Conservation (phyloP, 2,113 vertebrate genomes). For the Montifringilla adamsi region DNA sequence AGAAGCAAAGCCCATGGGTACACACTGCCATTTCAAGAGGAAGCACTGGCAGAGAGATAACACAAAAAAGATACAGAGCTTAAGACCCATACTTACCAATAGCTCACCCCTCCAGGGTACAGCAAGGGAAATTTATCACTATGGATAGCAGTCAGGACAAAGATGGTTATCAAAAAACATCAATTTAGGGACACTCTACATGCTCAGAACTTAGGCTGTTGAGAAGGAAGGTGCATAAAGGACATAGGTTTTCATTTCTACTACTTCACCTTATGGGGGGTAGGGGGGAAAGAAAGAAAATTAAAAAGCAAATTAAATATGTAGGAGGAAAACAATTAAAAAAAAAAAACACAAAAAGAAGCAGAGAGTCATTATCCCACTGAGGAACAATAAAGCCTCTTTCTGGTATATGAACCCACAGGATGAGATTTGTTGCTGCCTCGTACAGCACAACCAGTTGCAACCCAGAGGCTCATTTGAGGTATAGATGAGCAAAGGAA, state of each 20-base stretch:
- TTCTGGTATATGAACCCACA: neutral
- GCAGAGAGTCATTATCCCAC: neutral
- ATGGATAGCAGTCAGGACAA: neutral
- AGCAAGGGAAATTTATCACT: neutral
- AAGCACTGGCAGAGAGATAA: neutral
- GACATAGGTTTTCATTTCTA: neutral
- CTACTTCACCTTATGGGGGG: no score
- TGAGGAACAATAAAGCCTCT: neutral
- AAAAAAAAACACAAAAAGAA: neutral
- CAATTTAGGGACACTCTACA: neutral
- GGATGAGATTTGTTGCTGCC: neutral
- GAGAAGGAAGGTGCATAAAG: neutral
- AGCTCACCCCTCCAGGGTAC: neutral
- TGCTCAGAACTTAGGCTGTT: neutral
- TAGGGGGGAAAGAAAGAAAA: neutral
- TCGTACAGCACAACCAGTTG: neutral
- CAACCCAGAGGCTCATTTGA: neutral
- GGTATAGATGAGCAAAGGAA: neutral
- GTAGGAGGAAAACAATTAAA: accelerated
- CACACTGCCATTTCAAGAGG: neutral
- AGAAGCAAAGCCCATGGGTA: neutral
- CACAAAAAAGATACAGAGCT: neutral
- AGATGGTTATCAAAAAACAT: neutral
- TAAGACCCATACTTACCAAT: neutral
- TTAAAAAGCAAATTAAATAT: neutral